Percentiles rank a stretch among this genome's conserved stretches.
These are phyloP conservation scores for Euzetes globulus DNA, from an alignment of 2,888 invertebrate genomes.

Conservation along the genomic window DNA sequence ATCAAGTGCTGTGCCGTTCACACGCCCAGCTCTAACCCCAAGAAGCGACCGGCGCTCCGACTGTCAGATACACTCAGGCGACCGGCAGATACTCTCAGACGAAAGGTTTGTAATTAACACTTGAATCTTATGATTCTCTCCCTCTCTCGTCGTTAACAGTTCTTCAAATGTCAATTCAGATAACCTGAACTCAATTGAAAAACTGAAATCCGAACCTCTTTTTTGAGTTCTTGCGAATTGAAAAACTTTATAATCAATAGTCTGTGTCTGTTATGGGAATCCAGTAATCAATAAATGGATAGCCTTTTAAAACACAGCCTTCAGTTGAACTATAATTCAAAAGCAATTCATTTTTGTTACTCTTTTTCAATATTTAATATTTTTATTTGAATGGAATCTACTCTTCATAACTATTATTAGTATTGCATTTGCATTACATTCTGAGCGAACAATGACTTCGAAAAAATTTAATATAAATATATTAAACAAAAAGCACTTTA, in stretches of 20 bases:
- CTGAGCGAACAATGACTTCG: conserved; percentile 15
- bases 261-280: too few relatives aligned
- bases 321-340: neutral
- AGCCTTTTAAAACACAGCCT: neutral
- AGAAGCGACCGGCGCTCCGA: conserved; percentile 86
- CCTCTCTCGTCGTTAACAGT: neutral
- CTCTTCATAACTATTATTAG: neutral
- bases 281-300: too few relatives aligned
- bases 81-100: conserved; percentile 79
- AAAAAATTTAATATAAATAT: neutral
- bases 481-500: neutral
- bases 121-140: neutral
- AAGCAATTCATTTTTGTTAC: neutral
- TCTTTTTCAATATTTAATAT: neutral
- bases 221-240: too few relatives aligned
- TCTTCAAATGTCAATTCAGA: too few relatives aligned
- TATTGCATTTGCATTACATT: neutral
- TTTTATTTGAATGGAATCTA: neutral
- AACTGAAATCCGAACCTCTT: too few relatives aligned
- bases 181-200: too few relatives aligned
- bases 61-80: conserved; percentile 82
- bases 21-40: conserved; percentile 97
- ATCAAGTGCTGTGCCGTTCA: conserved; percentile 99
- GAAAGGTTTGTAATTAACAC: conserved; percentile 55
- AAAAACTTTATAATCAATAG: too few relatives aligned